Conservation (phyloP, 2,888 invertebrate genomes). For the Amphipoea oculea region DNA sequence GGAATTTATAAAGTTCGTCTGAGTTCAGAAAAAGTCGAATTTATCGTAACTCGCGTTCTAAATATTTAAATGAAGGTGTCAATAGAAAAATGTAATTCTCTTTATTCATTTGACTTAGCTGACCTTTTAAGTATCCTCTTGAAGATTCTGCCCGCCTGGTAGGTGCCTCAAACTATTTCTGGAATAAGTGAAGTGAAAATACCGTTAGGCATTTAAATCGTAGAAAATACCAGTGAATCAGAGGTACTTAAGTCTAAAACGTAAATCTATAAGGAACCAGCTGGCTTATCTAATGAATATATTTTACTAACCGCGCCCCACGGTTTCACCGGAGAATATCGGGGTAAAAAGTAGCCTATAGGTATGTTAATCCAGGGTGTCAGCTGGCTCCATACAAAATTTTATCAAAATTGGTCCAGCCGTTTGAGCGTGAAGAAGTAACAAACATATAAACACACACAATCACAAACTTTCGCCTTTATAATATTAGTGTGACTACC, state of each 20-base stretch:
- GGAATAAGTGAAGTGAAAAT: not conserved
- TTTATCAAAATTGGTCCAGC: too few species aligned
- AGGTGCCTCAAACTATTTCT: conserved; percentile 8
- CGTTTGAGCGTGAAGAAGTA: too few species aligned
- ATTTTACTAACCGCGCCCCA: too few species aligned
- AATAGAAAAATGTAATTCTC: conserved; percentile 21
- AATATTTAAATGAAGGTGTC: conserved; percentile 38
- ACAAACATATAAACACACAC: too few species aligned
- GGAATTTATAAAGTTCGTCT: conserved; percentile 30
- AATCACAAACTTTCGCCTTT: too few species aligned
- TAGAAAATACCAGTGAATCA: not conserved
- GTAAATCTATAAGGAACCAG: not conserved
- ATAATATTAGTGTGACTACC: too few species aligned
- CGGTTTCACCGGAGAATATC: too few species aligned
- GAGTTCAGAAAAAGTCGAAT: conserved; percentile 25
- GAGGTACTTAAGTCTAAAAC: not conserved
- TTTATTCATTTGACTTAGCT: conserved; percentile 4
- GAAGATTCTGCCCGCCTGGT: conserved; percentile 34
- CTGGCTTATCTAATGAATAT: not conserved
- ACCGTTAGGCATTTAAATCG: not conserved
- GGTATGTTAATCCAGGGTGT: too few species aligned
- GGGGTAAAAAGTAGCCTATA: too few species aligned
- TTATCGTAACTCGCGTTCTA: conserved; percentile 27
- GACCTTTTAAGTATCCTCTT: conserved; percentile 21
- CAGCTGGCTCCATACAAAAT: too few species aligned